Evolutionary conservation across 2,888 invertebrate genomes (phyloP).

Genomic region (Aporophyla lueneburgensis): DNA sequence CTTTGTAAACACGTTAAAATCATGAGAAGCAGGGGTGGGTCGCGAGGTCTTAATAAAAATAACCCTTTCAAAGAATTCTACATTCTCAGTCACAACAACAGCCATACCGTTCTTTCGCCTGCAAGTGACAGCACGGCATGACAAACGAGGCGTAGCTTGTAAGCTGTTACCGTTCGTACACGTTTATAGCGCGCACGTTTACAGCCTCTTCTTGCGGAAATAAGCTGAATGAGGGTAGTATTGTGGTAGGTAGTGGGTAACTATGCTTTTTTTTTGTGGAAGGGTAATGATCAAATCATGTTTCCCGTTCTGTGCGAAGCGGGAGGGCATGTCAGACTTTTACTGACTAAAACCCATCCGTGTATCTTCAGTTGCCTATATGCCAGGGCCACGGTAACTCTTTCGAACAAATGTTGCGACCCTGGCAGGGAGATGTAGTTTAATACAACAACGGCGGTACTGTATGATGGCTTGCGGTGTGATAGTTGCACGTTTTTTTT

Average conservation of each 20-base stretch:
- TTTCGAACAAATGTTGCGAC: no score
- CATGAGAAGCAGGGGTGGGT: background rate
- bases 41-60: background rate
- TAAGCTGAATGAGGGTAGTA: conserved; percentile 5
- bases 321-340: no score
- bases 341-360: no score
- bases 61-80: background rate
- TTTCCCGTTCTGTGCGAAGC: no score
- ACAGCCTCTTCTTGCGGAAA: conserved; percentile 6
- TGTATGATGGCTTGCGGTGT: background rate
- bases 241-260: background rate
- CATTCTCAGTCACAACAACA: conserved; percentile 3
- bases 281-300: no score
- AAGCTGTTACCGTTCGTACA: background rate
- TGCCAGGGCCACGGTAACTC: no score
- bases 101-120: background rate
- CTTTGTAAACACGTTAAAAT: background rate
- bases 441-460: background rate
- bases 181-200: background rate
- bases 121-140: conserved; percentile 39
- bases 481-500: background rate
- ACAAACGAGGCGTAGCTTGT: conserved; percentile 29
- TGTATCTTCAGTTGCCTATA: no score
- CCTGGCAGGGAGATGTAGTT: background rate
- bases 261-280: no score